These are phyloP conservation scores for Phylloscopus whistleri DNA, from an alignment of 2,113 vertebrate species.

Conservation along the genomic window DNA sequence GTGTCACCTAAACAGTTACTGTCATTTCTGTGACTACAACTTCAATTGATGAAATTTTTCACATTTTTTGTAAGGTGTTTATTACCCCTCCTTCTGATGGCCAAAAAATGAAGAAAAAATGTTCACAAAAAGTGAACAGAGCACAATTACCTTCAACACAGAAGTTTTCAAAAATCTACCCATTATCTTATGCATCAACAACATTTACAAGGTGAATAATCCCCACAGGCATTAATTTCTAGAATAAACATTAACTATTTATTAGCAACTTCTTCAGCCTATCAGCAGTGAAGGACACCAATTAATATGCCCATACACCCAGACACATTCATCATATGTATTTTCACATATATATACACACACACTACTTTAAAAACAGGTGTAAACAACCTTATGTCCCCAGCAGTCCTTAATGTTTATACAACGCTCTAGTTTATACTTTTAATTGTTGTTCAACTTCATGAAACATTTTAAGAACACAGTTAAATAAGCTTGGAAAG, in stretches of 20 bases:
- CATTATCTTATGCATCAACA: neutral
- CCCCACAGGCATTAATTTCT: neutral
- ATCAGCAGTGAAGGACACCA: neutral
- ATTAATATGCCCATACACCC: neutral
- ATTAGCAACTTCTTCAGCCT: neutral
- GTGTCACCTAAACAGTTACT: neutral
- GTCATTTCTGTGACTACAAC: neutral
- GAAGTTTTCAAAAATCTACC: neutral
- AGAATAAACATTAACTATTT: neutral
- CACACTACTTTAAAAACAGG: neutral
- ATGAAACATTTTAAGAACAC: neutral
- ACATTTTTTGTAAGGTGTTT: neutral
- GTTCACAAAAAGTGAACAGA: neutral
- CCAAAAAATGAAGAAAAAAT: neutral
- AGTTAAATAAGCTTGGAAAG: neutral
- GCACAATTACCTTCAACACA: neutral
- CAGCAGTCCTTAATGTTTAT: neutral
- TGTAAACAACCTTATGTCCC: neutral
- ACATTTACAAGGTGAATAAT: neutral
- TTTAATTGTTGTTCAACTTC: neutral
- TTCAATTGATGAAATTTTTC: neutral
- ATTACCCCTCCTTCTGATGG: neutral
- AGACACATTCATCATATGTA: too few relatives aligned
- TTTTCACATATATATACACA: neutral
- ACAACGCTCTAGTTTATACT: neutral